Conservation (phyloP, 2,797 vertebrate species). For the Triplophysa bombifrons region DNA sequence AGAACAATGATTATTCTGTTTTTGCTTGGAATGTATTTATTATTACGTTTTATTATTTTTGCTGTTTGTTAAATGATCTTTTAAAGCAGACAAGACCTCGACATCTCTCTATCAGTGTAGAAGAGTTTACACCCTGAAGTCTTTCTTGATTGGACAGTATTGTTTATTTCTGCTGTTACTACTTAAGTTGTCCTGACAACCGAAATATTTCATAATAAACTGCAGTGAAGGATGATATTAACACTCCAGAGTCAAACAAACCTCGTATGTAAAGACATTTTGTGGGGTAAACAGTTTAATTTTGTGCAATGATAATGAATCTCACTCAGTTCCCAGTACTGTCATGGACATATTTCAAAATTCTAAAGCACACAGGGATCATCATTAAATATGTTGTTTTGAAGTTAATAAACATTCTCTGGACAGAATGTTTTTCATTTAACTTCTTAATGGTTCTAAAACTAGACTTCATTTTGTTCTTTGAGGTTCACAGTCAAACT, state of each 20-base stretch:
- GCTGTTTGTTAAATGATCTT: neutral
- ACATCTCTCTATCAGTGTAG: neutral
- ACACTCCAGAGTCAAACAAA: neutral
- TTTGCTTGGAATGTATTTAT: neutral
- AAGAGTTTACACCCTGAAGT: neutral
- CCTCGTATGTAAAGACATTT: no score
- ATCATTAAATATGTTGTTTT: no score
- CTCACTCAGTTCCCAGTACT: no score
- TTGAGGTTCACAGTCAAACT: no score
- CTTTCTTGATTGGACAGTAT: neutral
- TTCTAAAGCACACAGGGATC: no score
- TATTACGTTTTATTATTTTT: neutral
- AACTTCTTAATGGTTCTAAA: no score
- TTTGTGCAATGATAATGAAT: no score
- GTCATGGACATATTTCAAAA: no score
- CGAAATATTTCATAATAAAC: neutral
- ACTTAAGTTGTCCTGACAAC: neutral
- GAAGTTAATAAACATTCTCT: no score
- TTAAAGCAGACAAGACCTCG: neutral
- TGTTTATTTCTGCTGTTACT: neutral
- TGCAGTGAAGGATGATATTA: neutral
- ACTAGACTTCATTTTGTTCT: no score
- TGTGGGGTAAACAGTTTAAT: no score
- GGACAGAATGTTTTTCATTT: no score
- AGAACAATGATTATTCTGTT: neutral